Evolutionary conservation across 2,888 invertebrate genomes (phyloP).

Genomic region (Ctenicera cuprea): DNA sequence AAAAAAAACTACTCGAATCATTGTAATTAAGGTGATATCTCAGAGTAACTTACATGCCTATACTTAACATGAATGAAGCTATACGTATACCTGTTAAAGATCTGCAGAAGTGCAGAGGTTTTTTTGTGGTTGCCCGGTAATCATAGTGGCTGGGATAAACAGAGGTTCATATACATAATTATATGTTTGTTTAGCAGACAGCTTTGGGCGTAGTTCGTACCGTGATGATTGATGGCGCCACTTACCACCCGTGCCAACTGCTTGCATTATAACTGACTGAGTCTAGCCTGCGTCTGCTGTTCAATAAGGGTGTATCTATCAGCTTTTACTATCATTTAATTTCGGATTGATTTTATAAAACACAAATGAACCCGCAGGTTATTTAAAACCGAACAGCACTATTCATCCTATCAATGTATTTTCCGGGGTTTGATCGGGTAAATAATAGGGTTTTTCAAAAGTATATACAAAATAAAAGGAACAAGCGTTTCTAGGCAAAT

Average conservation of each 20-base stretch:
- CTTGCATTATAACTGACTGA: slow-evolving; percentile 43
- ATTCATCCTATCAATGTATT: no score
- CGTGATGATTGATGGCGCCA: slow-evolving; percentile 72
- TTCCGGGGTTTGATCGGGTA: no score
- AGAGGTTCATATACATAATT: slow-evolving; percentile 73
- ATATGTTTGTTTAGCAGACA: slow-evolving; percentile 74
- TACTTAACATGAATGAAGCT: slow-evolving; percentile 43
- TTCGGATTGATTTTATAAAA: neutral
- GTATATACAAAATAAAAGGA: no score
- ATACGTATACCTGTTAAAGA: slow-evolving; percentile 37
- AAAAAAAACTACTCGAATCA: neutral
- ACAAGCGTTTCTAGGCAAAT: no score
- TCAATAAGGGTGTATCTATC: slow-evolving; percentile 20
- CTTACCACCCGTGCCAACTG: slow-evolving; percentile 66
- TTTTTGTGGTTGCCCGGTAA: slow-evolving; percentile 63
- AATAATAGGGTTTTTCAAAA: no score
- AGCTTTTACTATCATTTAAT: slow-evolving; percentile 12
- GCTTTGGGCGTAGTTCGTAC: slow-evolving; percentile 72
- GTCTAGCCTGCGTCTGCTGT: slow-evolving; percentile 29
- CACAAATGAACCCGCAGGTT: neutral
- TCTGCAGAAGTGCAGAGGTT: slow-evolving; percentile 42
- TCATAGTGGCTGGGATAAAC: slow-evolving; percentile 71
- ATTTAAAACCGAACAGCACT: slow-evolving; percentile 1
- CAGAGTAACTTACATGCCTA: neutral
- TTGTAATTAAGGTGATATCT: slow-evolving; percentile 27